Conservation (phyloP, 2,113 vertebrate genomes). For the Todiramphus saurophagus region DNA sequence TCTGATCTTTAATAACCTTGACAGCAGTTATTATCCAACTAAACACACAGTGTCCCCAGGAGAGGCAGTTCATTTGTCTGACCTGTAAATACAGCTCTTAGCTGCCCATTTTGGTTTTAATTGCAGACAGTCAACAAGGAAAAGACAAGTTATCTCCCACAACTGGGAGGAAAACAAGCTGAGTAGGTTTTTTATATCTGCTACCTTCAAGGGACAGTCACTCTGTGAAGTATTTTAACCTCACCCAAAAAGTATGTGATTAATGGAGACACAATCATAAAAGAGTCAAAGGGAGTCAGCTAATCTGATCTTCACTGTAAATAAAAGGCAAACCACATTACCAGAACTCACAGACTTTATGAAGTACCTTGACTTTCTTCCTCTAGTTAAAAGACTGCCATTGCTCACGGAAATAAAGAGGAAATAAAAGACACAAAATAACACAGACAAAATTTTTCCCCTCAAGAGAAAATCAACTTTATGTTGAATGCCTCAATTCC, state of each 20-base stretch:
- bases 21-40: background rate
- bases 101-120: background rate
- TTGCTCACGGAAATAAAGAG: background rate
- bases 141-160: background rate
- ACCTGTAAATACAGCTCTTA: background rate
- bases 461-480: background rate
- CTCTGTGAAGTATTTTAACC: background rate
- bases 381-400: background rate
- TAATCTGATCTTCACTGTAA: background rate
- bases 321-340: background rate
- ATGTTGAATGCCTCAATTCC: background rate
- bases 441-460: background rate
- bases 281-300: background rate
- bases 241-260: background rate
- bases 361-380: background rate
- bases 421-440: background rate
- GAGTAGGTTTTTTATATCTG: background rate
- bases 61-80: background rate
- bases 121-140: background rate
- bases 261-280: background rate
- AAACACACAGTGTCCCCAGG: background rate
- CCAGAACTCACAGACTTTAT: background rate
- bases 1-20: background rate
- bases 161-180: background rate
- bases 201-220: background rate